Conservation (phyloP, 2,113 vertebrate genomes). For the Narcine bancroftii region DNA sequence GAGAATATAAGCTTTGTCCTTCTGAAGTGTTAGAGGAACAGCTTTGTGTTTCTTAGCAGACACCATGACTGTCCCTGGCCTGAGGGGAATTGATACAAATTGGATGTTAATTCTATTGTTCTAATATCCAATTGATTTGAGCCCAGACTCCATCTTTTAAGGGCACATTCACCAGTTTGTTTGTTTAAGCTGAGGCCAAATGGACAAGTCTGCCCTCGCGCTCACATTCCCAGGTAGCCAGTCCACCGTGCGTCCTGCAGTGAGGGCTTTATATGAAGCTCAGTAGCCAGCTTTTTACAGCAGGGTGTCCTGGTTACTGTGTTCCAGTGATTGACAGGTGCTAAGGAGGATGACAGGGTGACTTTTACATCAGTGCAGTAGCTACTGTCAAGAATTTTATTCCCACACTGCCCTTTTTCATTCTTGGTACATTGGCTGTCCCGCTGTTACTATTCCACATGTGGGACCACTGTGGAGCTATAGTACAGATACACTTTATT, state of each 20-base stretch:
- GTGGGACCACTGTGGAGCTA: constrained; percentile 54
- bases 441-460: constrained; percentile 50
- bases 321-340: constrained; percentile 61
- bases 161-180: constrained; percentile 43
- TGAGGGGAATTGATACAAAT: constrained; percentile 56
- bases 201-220: constrained; percentile 40
- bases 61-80: constrained; percentile 48
- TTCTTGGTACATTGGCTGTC: constrained; percentile 49
- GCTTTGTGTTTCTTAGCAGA: constrained; percentile 53
- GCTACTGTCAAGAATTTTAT: constrained; percentile 56
- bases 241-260: constrained; percentile 51
- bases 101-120: constrained; percentile 58
- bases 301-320: constrained; percentile 54
- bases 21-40: constrained; percentile 49
- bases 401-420: constrained; percentile 62
- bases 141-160: constrained; percentile 43
- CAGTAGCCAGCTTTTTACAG: constrained; percentile 48
- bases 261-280: constrained; percentile 52
- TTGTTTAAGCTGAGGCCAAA: constrained; percentile 50
- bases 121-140: constrained; percentile 44
- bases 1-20: constrained; percentile 60
- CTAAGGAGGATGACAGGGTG: constrained; percentile 61
- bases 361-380: constrained; percentile 73
- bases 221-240: constrained; percentile 52
- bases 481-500: constrained; percentile 52